phyloP scores from a whole-genome alignment of 2,888 invertebrate species.

The Barypeithes pellucidus region DNA sequence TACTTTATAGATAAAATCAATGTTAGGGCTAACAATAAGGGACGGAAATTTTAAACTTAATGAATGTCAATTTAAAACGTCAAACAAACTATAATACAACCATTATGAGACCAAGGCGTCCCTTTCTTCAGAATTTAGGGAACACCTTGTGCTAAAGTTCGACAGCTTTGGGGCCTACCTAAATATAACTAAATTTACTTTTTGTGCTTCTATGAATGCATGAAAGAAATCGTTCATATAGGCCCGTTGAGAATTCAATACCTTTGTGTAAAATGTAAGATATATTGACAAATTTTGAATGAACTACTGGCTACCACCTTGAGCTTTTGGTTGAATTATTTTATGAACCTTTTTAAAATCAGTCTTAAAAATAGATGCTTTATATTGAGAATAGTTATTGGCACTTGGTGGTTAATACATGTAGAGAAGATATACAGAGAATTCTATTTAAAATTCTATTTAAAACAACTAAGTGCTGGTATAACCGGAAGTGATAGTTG shows the following conservation, averaged over 20 bases:
- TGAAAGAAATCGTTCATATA: constrained; percentile 54
- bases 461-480: too few species aligned
- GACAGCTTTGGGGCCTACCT: constrained; percentile 51
- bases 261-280: constrained; percentile 38
- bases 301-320: constrained; percentile 48
- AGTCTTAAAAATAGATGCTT: neutral
- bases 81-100: constrained; percentile 57
- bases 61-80: constrained; percentile 52
- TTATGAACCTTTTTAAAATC: constrained; percentile 10
- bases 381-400: neutral
- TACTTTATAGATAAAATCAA: too few species aligned
- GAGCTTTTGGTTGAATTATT: constrained; percentile 38
- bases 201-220: constrained; percentile 55
- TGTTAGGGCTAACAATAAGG: too few species aligned
- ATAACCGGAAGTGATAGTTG: too few species aligned
- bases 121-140: constrained; percentile 43
- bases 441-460: too few species aligned
- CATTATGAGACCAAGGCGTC: constrained; percentile 52
- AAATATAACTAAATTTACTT: constrained; percentile 61
- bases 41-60: neutral
- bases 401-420: too few species aligned
- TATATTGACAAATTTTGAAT: constrained; percentile 47
- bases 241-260: constrained; percentile 47
- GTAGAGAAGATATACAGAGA: too few species aligned
- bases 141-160: constrained; percentile 54